Conservation (phyloP, 1,140 invertebrate species). For the Teleopsis dalmanni region DNA sequence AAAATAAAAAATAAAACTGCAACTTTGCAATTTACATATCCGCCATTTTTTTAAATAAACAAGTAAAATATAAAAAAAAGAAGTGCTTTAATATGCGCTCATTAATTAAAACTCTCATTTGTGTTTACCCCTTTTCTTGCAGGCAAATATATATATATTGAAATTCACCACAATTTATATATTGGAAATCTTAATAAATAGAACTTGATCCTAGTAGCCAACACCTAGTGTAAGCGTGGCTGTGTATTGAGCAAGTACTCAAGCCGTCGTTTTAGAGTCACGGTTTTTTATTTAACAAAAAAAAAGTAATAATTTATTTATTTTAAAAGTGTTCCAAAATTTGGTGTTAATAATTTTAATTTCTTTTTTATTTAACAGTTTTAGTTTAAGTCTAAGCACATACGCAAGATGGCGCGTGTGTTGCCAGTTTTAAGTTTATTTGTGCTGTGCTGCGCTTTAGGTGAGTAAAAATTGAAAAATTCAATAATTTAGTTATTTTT, state of each 20-base stretch:
- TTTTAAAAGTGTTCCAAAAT: constrained; percentile 4
- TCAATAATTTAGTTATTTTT: no score
- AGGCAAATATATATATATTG: neutral
- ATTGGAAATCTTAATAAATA: constrained; percentile 42
- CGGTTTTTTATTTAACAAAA: neutral
- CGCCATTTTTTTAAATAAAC: no score
- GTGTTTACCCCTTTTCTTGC: neutral
- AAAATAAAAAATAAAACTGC: no score
- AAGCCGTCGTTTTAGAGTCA: constrained; percentile 9
- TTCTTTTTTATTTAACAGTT: constrained; percentile 1
- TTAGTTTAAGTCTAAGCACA: constrained; percentile 12
- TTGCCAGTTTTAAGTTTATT: constrained; percentile 35
- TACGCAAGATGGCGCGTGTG: constrained; percentile 36
- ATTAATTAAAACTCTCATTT: neutral
- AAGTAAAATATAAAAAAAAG: no score
- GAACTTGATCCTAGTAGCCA: constrained; percentile 40
- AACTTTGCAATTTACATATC: no score
- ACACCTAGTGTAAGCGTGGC: constrained; percentile 45
- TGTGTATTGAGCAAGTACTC: constrained; percentile 42
- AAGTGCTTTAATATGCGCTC: no score
- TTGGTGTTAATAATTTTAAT: constrained; percentile 2
- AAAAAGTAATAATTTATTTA: constrained; percentile 8
- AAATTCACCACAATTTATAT: constrained; percentile 10
- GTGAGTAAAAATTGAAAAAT: constrained; percentile 33
- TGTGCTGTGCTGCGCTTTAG: constrained; percentile 30